phyloP scores from a whole-genome alignment of 2,797 vertebrate species.

The Poeciliopsis gracilis region DNA sequence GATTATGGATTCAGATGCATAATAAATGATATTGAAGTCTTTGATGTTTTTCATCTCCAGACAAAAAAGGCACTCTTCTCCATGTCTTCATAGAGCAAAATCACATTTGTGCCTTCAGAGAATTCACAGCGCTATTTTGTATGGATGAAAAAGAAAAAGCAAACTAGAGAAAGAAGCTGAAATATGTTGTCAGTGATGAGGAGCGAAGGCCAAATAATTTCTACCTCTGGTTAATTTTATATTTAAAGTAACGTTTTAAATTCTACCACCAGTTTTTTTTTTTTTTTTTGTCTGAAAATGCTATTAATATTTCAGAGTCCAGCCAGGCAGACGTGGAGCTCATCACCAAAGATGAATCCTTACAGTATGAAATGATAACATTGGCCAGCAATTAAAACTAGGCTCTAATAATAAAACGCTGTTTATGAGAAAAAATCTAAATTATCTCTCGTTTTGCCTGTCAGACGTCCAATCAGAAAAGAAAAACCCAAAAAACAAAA shows the following conservation, averaged over 20 bases:
- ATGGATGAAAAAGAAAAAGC: not conserved
- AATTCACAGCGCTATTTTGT: not conserved
- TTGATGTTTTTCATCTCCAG: not conserved
- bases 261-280: not conserved
- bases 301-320: not conserved
- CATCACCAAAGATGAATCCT: not conserved
- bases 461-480: not conserved
- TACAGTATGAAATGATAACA: not conserved
- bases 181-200: not conserved
- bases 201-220: not conserved
- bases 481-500: not conserved
- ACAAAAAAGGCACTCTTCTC: not conserved
- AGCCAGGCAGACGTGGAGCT: not conserved
- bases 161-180: not conserved
- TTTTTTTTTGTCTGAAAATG: not conserved
- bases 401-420: not conserved
- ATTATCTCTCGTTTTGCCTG: not conserved
- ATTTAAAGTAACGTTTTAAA: not conserved
- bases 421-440: not conserved
- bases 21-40: not conserved
- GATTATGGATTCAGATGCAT: not conserved
- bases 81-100: not conserved
- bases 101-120: not conserved
- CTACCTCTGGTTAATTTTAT: not conserved
- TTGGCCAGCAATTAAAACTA: not conserved